Evolutionary conservation across 2,888 invertebrate genomes (phyloP), one percentile per base, ranked within the genome.

Genomic region (Nipponacmea schrenckii): DNA sequence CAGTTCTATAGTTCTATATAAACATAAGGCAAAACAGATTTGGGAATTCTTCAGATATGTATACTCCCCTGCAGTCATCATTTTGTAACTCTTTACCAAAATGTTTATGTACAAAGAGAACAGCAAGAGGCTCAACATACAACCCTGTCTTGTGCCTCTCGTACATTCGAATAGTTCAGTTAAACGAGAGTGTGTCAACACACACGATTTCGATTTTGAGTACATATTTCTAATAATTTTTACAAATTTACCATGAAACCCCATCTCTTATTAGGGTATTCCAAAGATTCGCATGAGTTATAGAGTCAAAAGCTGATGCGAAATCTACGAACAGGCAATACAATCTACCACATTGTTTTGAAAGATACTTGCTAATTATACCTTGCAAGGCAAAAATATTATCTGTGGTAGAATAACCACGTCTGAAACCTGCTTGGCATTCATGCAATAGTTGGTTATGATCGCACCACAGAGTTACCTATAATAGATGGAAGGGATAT

Each of bases 11-110:
- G 31, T 31, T n/a, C n/a, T n/a, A n/a, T n/a, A n/a, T n/a, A n/a
- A n/a, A n/a, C n/a, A n/a, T 24, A n/a, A 68, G 10, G 15, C 45
- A 68, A 31, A 45, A 27, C 20, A 72, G 62, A 64, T 72, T 39
- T 10, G 68, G 68, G 2, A 50, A 26, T 12, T 31, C 20, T 2
- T 45, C n/a, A 17, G 44, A 44, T 12, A 67, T 62, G 17, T 27
- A 64, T 7, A 69, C 26, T 20, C 64, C 69, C 39, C 44, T 44
- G 44, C 65, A 65, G 17, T 7, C 2, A 4, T 31, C 31, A 31
- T 39, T 65, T 15, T 39, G 4, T 65, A 39, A 12, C 3, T 65
- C 65, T 27, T 27, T 44, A 3, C 12, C 65, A 10, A 39, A 24
- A 20, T 45, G 20, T 65, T 65, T 0, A 65, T 65, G 20, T 39